These are phyloP conservation scores for Misgurnus mizolepis DNA, from an alignment of 2,113 vertebrate species.

Conservation along the genomic window DNA sequence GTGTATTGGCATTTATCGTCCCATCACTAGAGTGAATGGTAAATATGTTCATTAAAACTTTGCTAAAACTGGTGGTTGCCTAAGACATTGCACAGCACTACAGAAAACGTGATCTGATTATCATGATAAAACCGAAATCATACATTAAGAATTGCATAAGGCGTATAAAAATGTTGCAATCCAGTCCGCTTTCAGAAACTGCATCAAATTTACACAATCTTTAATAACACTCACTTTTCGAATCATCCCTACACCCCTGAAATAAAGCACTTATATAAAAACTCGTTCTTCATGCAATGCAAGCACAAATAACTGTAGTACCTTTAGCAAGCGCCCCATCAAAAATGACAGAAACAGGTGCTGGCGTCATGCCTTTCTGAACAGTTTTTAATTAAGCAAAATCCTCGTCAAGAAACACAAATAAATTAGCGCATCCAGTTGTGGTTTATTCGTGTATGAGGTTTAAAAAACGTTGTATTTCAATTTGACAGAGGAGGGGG, in stretches of 20 bases:
- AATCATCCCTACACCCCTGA: background rate
- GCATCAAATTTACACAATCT: too few relatives aligned
- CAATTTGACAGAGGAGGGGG: background rate
- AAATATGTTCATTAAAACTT: too few relatives aligned
- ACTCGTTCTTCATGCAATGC: background rate
- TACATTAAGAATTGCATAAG: too few relatives aligned
- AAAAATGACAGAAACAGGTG: slow-evolving; percentile 38
- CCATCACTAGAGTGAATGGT: too few relatives aligned
- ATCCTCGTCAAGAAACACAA: slow-evolving; percentile 1
- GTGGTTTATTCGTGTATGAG: background rate
- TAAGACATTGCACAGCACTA: too few relatives aligned
- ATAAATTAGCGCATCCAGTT: slow-evolving; percentile 5
- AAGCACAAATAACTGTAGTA: background rate
- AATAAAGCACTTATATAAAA: background rate
- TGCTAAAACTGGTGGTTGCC: too few relatives aligned
- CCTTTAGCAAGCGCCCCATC: slow-evolving; percentile 14
- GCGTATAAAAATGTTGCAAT: too few relatives aligned
- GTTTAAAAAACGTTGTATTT: background rate
- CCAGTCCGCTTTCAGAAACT: too few relatives aligned
- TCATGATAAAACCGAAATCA: too few relatives aligned
- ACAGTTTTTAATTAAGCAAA: slow-evolving; percentile 37
- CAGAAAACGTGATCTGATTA: too few relatives aligned
- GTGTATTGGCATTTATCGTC: too few relatives aligned
- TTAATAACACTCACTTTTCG: too few relatives aligned
- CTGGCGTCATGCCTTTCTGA: slow-evolving; percentile 32